A percentile compares a stretch with the other conserved stretches of the same genome.
These are phyloP conservation scores for Rhagonycha fulva DNA, from an alignment of 2,888 invertebrate species.

Conservation along the genomic window DNA sequence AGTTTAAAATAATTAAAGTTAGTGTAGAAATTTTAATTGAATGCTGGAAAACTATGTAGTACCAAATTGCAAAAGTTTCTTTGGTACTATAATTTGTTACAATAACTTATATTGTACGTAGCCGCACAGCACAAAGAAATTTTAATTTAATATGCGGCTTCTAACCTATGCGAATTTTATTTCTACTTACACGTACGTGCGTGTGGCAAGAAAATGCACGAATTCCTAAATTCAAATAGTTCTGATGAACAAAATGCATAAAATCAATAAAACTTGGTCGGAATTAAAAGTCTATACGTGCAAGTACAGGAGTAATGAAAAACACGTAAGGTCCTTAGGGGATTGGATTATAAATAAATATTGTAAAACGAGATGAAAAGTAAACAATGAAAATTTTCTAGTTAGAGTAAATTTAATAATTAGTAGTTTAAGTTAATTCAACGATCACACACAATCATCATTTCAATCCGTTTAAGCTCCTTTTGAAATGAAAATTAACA, in stretches of 20 bases:
- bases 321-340: no score
- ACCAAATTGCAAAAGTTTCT: neutral
- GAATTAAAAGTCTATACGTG: no score
- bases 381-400: neutral
- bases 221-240: no score
- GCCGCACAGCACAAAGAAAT: neutral
- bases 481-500: no score
- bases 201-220: no score
- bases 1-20: neutral
- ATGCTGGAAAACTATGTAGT: neutral
- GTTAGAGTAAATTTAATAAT: neutral
- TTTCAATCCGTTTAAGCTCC: neutral
- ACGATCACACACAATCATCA: neutral
- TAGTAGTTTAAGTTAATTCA: neutral
- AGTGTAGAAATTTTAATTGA: neutral
- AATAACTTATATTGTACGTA: neutral
- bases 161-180: no score
- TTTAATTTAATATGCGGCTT: no score
- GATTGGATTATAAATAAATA: no score
- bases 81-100: neutral
- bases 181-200: no score
- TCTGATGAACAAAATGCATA: no score
- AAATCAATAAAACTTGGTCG: no score
- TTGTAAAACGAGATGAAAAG: neutral
- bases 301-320: no score